These are phyloP conservation scores for Tuberolachnus salignus DNA, from an alignment of 2,888 invertebrate species.

Conservation along the genomic window DNA sequence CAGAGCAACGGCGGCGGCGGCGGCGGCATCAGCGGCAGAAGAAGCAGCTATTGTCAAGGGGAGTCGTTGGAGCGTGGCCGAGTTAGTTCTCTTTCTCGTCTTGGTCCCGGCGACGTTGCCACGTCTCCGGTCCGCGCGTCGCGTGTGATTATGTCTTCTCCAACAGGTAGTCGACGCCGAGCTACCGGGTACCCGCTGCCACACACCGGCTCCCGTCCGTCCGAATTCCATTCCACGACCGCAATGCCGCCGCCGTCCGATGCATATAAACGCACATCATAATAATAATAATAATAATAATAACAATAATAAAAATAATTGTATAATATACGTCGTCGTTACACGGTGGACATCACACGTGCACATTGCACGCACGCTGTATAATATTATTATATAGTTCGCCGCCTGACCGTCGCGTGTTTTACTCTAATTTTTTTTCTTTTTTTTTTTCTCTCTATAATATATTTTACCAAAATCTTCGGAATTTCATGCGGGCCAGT, in stretches of 20 bases:
- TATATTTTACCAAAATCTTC: too few species aligned
- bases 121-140: conserved; percentile 23
- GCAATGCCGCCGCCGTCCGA: background rate
- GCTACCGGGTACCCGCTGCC: conserved; percentile 8
- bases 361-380: background rate
- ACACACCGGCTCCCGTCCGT: conserved; percentile 13
- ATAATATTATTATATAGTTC: too few species aligned
- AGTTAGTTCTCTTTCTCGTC: background rate
- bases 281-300: too few species aligned
- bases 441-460: too few species aligned
- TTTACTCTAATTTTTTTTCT: too few species aligned
- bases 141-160: conserved; percentile 20
- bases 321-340: too few species aligned
- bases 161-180: conserved; percentile 32
- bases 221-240: conserved; percentile 48
- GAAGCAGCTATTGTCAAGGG: conserved; percentile 45
- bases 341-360: background rate
- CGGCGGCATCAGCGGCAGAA: background rate
- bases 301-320: too few species aligned
- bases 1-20: conserved; percentile 7
- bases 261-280: background rate
- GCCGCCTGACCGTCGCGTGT: too few species aligned
- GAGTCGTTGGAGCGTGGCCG: conserved; percentile 48
- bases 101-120: conserved; percentile 46
- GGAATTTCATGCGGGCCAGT: too few species aligned